Conservation (phyloP, 2,888 invertebrate genomes). For the Mythimna albipuncta region DNA sequence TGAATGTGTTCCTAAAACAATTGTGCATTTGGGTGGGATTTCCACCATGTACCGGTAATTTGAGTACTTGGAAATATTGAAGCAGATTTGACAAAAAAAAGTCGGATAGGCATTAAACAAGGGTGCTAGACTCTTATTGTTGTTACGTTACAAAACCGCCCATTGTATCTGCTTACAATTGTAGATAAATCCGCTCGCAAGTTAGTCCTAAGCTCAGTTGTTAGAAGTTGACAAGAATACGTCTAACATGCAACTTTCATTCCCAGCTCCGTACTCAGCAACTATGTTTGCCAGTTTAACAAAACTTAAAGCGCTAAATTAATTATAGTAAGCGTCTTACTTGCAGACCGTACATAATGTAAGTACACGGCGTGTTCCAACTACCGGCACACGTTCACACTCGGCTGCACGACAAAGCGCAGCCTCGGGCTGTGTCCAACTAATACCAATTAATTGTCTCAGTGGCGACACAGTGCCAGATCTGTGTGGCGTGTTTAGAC, state of each 20-base stretch:
- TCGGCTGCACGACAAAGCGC: constrained; percentile 12
- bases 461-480: constrained; percentile 16
- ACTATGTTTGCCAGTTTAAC: background rate
- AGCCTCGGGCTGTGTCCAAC: constrained; percentile 7
- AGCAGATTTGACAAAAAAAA: no score
- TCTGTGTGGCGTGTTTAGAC: background rate
- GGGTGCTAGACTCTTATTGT: no score
- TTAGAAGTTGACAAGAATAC: background rate
- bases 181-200: background rate
- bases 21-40: no score
- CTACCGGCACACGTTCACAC: constrained; percentile 7
- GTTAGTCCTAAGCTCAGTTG: background rate
- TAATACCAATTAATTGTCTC: constrained; percentile 25
- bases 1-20: no score
- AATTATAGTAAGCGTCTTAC: background rate
- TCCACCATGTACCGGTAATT: no score
- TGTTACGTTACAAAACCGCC: no score
- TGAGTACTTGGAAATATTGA: no score
- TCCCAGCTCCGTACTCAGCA: background rate
- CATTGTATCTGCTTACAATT: background rate
- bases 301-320: background rate
- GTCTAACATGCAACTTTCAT: background rate
- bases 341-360: background rate
- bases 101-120: no score
- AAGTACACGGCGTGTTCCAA: constrained; percentile 17